phyloP scores from a whole-genome alignment of 2,888 invertebrate genomes.

The Oxytorus armatus region DNA sequence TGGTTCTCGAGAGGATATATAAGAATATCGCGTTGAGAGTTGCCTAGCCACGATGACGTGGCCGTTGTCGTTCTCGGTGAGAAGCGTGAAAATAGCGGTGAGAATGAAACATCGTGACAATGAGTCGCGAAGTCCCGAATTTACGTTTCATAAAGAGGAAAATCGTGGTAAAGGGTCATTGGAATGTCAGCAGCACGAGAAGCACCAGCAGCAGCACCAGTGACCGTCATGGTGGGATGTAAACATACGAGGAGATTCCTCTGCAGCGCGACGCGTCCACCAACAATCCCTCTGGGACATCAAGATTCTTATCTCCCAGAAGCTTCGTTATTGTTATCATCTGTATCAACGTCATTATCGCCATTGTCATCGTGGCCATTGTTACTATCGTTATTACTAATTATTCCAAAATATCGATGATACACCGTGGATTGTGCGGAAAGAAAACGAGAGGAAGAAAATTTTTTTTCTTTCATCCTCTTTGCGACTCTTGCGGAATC shows the following conservation, averaged over 20 bases:
- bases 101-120: constrained; percentile 46
- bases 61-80: constrained; percentile 36
- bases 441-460: background rate
- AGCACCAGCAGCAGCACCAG: constrained; percentile 62
- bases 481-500: background rate
- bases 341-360: constrained; percentile 1
- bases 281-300: constrained; percentile 38
- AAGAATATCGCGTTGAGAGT: constrained; percentile 21
- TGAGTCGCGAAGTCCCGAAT: constrained; percentile 36
- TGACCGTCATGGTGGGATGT: constrained; percentile 69
- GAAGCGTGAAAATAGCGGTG: constrained; percentile 5
- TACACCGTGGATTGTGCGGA: constrained; percentile 17
- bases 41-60: constrained; percentile 70
- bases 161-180: constrained; percentile 49
- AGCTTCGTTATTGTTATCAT: constrained; percentile 20
- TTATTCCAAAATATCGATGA: constrained; percentile 9
- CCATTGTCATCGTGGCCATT: constrained; percentile 14
- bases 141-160: constrained; percentile 15
- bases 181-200: constrained; percentile 41
- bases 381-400: too few relatives aligned
- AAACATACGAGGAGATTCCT: constrained; percentile 65
- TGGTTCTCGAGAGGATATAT: constrained; percentile 14
- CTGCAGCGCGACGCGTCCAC: constrained; percentile 53
- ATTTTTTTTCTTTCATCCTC: background rate
- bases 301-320: constrained; percentile 12